These are phyloP conservation scores for Folsomia candida DNA, from an alignment of 2,888 invertebrate species.

Conservation along the genomic window DNA sequence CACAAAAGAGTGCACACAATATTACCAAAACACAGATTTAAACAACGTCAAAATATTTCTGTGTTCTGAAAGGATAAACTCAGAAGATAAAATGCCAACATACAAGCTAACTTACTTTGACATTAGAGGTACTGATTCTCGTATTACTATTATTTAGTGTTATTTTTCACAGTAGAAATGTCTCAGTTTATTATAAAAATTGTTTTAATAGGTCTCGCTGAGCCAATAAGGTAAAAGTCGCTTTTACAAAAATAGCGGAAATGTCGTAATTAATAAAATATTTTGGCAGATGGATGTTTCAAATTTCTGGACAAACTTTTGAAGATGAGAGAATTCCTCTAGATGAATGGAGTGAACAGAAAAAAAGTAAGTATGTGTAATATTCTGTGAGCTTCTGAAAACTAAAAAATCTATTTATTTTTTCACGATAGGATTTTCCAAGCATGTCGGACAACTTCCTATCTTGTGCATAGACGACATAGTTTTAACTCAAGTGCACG, in stretches of 20 bases:
- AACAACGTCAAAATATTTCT: neutral
- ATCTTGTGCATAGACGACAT: slow-evolving; percentile 26
- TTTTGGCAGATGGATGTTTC: slow-evolving; percentile 26
- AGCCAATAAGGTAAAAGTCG: slow-evolving; percentile 14
- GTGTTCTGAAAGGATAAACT: neutral
- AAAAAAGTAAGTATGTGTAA: slow-evolving; percentile 14
- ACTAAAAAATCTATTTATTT: neutral
- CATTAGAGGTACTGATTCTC: slow-evolving; percentile 22
- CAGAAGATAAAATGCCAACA: slow-evolving; percentile 15
- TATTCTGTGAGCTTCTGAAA: neutral
- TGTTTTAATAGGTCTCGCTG: slow-evolving; percentile 7
- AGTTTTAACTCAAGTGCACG: slow-evolving; percentile 27
- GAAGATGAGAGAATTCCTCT: slow-evolving; percentile 25
- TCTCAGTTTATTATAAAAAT: too few relatives aligned
- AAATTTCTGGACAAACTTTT: slow-evolving; percentile 24
- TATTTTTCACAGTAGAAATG: too few relatives aligned
- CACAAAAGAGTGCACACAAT: too few relatives aligned
- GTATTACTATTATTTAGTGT: too few relatives aligned
- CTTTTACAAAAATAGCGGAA: too few relatives aligned
- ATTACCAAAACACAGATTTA: neutral
- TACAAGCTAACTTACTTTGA: slow-evolving; percentile 29
- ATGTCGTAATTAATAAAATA: too few relatives aligned
- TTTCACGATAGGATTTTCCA: slow-evolving; percentile 12
- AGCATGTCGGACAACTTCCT: slow-evolving; percentile 31
- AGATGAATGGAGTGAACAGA: slow-evolving; percentile 21